Percentiles rank a stretch among this genome's conserved stretches.
These are phyloP conservation scores for Cuculus canorus DNA, from an alignment of 2,797 vertebrate species.

Conservation along the genomic window DNA sequence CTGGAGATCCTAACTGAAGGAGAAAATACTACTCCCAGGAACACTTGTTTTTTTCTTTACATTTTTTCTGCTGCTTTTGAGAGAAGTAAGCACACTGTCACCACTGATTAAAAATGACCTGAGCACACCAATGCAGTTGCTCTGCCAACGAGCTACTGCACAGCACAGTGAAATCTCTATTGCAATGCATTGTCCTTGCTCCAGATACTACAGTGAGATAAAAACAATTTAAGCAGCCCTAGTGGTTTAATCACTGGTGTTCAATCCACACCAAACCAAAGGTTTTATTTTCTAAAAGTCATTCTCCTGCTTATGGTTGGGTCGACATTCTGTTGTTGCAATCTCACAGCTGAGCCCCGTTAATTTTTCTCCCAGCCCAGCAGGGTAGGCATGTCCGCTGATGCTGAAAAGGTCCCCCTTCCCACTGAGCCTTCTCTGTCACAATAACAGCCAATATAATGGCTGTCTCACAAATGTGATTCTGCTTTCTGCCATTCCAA, in stretches of 20 bases:
- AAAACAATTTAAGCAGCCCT: constrained; percentile 13
- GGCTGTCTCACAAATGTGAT: constrained; percentile 37
- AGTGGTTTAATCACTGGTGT: not conserved
- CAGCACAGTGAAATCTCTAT: not conserved
- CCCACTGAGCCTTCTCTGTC: constrained; percentile 50
- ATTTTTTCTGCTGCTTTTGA: not conserved
- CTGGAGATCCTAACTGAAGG: not conserved
- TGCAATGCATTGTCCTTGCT: not conserved
- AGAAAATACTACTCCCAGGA: constrained; percentile 17
- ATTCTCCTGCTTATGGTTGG: not conserved
- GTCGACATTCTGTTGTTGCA: not conserved
- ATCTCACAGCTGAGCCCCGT: constrained; percentile 57
- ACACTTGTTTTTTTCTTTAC: not conserved
- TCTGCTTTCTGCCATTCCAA: constrained; percentile 3
- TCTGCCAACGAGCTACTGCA: not conserved
- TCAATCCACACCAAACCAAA: not conserved
- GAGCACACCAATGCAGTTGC: not conserved
- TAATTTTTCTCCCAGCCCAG: constrained; percentile 65
- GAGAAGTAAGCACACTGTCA: not conserved
- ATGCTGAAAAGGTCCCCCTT: constrained; percentile 42
- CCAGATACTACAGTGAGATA: not conserved
- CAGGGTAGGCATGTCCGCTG: constrained; percentile 19
- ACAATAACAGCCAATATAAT: constrained; percentile 40
- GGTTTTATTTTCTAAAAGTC: not conserved
- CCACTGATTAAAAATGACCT: not conserved